These are phyloP conservation scores for Gobio gobio DNA, from an alignment of 2,113 vertebrate species.

Conservation along the genomic window DNA sequence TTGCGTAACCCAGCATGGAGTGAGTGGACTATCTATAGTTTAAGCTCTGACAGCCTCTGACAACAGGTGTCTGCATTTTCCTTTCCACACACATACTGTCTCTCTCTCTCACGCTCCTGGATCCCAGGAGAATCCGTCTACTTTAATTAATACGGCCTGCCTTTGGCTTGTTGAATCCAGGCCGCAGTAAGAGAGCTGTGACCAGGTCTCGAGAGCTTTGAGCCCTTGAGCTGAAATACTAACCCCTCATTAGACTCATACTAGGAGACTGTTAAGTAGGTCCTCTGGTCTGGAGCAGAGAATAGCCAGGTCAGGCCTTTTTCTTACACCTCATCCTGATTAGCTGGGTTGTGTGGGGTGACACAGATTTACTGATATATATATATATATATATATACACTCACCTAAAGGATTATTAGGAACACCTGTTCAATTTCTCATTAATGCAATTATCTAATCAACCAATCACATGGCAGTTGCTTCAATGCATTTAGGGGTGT, in stretches of 20 bases:
- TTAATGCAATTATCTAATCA: too few relatives aligned
- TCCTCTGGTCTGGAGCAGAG: not conserved
- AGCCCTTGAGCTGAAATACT: conserved; percentile 20
- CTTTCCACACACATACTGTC: not conserved
- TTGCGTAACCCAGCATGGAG: not conserved
- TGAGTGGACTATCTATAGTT: not conserved
- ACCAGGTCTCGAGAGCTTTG: conserved; percentile 36
- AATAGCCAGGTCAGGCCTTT: not conserved
- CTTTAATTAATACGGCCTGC: conserved; percentile 49
- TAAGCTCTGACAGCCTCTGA: not conserved
- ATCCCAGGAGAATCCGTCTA: conserved; percentile 29
- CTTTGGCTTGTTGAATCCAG: conserved; percentile 37
- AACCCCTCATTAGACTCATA: conserved; percentile 33
- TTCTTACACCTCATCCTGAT: too few relatives aligned
- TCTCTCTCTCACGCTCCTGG: not conserved
- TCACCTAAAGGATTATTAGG: too few relatives aligned
- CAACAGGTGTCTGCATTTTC: not conserved
- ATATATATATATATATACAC: too few relatives aligned
- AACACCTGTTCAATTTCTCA: too few relatives aligned
- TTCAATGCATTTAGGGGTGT: too few relatives aligned
- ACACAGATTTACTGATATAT: too few relatives aligned
- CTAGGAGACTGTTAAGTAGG: conserved; percentile 6
- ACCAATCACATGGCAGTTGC: too few relatives aligned
- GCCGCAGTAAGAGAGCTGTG: conserved; percentile 18
- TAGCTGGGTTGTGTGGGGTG: too few relatives aligned